phyloP scores from a whole-genome alignment of 2,113 vertebrate species.

The Callithrix jacchus region DNA sequence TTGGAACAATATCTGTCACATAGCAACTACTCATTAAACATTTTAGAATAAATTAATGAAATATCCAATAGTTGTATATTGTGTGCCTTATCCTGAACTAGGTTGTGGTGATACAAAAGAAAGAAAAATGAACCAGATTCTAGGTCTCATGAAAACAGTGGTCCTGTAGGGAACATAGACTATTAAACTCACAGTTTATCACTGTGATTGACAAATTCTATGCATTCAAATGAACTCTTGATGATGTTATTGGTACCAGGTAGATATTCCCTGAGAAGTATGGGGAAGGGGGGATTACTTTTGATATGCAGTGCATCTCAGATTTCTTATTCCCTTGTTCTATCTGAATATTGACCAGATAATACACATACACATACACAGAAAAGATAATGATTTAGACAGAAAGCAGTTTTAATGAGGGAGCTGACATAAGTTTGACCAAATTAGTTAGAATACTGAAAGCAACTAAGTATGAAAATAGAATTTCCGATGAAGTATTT shows the following conservation, averaged over 20 bases:
- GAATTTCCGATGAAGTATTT: not conserved
- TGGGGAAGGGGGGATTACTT: not conserved
- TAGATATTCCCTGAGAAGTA: not conserved
- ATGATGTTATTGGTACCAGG: conserved; percentile 4
- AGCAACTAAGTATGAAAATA: conserved; percentile 8
- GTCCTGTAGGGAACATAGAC: not conserved
- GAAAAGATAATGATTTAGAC: not conserved
- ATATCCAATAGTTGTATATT: not conserved
- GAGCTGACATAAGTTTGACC: conserved; percentile 1
- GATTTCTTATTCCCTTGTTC: not conserved
- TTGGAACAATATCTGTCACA: not conserved
- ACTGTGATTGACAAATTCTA: not conserved
- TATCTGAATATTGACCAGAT: not conserved
- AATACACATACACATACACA: not conserved
- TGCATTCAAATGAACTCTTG: not conserved
- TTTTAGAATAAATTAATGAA: not conserved
- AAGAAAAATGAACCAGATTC: not conserved
- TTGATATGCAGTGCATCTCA: not conserved
- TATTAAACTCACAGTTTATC: not conserved
- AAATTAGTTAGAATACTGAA: conserved; percentile 26
- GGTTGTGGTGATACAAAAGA: not conserved
- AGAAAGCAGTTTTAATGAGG: conserved; percentile 1
- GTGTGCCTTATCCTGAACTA: not conserved
- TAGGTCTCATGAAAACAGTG: not conserved
- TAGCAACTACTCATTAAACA: not conserved